These are phyloP conservation scores for Cataglyphis rosenhaueri DNA, from an alignment of 2,888 invertebrate genomes.

Conservation along the genomic window DNA sequence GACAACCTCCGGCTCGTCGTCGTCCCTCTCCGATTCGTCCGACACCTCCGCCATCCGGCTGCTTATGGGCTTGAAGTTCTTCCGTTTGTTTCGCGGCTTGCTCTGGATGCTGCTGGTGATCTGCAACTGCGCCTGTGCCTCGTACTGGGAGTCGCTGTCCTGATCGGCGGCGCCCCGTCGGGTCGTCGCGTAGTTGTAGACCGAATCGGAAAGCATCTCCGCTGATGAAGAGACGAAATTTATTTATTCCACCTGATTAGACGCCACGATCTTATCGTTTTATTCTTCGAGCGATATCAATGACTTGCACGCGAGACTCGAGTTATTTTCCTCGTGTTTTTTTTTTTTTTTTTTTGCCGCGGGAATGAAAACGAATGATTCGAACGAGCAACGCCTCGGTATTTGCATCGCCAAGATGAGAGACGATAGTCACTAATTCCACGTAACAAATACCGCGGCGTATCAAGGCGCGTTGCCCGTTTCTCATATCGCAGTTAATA, in stretches of 20 bases:
- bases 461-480: slow-evolving; percentile 55
- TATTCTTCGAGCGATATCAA: slow-evolving; percentile 25
- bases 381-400: neutral
- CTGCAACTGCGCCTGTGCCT: slow-evolving; percentile 80
- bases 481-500: slow-evolving; percentile 58
- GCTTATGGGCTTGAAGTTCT: slow-evolving; percentile 86
- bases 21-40: slow-evolving; percentile 81
- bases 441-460: slow-evolving; percentile 19
- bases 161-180: slow-evolving; percentile 83
- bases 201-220: slow-evolving; percentile 85
- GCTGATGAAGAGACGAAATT: slow-evolving; percentile 75
- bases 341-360: neutral
- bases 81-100: slow-evolving; percentile 86
- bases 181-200: slow-evolving; percentile 84
- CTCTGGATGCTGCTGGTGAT: slow-evolving; percentile 76
- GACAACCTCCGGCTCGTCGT: slow-evolving; percentile 73
- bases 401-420: slow-evolving; percentile 30
- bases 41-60: slow-evolving; percentile 85
- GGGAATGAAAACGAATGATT: neutral
- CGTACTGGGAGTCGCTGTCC: slow-evolving; percentile 84
- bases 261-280: slow-evolving; percentile 27
- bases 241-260: slow-evolving; percentile 36
- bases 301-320: slow-evolving; percentile 16
- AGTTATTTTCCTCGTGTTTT: slow-evolving; percentile 13
- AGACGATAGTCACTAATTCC: slow-evolving; percentile 36